Percentiles rank a stretch among this genome's conserved stretches.
These are phyloP conservation scores for Dendronephthya gigantea DNA, from an alignment of 64 coral and sea anemone genomes.

Conservation along the genomic window DNA sequence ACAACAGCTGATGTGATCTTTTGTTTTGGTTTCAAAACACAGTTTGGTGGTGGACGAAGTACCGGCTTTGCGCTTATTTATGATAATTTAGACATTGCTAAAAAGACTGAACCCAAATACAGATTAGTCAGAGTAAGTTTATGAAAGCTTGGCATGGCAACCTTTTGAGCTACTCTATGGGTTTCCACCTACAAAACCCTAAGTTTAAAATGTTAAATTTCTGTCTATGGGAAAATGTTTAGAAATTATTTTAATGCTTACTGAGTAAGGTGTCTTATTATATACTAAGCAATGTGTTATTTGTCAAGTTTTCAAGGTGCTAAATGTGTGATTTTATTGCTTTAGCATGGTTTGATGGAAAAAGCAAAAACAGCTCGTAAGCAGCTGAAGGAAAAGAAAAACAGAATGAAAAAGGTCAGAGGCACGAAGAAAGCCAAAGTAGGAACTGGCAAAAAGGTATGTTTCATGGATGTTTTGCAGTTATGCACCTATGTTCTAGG, in stretches of 20 bases:
- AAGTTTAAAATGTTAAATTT: too few species aligned
- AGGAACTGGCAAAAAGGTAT: conserved; percentile 90
- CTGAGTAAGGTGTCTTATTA: too few species aligned
- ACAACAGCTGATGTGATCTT: conserved; percentile 78
- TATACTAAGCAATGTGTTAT: too few species aligned
- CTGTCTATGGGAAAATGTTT: too few species aligned
- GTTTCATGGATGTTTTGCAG: too few species aligned
- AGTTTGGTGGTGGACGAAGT: conserved; percentile 86
- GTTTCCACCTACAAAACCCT: too few species aligned
- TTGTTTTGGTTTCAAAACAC: conserved; percentile 96
- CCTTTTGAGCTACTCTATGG: too few species aligned
- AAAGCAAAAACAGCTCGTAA: conserved; percentile 63
- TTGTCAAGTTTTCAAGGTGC: too few species aligned
- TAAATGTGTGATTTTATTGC: neutral
- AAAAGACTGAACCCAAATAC: conserved; percentile 94
- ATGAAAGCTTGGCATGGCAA: too few species aligned
- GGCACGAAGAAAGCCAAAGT: conserved; percentile 95
- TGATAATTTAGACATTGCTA: conserved; percentile 63
- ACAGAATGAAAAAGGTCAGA: conserved; percentile 97
- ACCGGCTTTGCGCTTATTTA: conserved; percentile 98
- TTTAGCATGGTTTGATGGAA: conserved; percentile 89
- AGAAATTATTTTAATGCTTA: too few species aligned
- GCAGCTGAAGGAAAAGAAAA: conserved; percentile 96
- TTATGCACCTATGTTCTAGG: too few species aligned
- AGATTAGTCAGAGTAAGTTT: conserved; percentile 69